These are phyloP conservation scores for Pangasius mekongensis DNA, from an alignment of 2,797 vertebrate species.

Conservation along the genomic window DNA sequence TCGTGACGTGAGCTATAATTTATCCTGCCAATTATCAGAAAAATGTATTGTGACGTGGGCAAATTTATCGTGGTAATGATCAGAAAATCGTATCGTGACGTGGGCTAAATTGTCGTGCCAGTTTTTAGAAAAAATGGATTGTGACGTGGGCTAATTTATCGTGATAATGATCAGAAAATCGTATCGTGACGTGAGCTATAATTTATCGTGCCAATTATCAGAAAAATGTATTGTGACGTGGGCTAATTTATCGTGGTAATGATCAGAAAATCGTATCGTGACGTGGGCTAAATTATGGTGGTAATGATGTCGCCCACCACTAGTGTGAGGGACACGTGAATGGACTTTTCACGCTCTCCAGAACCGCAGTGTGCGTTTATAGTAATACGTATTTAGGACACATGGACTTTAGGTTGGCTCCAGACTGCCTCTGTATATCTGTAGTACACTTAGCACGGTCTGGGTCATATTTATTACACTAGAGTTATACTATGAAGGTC, in stretches of 20 bases:
- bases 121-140: background rate
- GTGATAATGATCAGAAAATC: background rate
- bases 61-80: background rate
- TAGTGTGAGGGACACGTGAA: slow-evolving; percentile 11
- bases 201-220: background rate
- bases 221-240: background rate
- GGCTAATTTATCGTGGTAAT: background rate
- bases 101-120: background rate
- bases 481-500: slow-evolving; percentile 20
- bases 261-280: background rate
- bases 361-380: background rate
- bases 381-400: background rate
- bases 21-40: background rate
- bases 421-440: slow-evolving; percentile 12
- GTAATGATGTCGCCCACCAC: slow-evolving; percentile 16
- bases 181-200: background rate
- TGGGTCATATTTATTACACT: slow-evolving; percentile 40
- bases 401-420: slow-evolving; percentile 8
- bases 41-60: too few relatives aligned
- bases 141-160: background rate
- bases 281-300: slow-evolving; percentile 9
- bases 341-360: slow-evolving; percentile 4
- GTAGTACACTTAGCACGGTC: slow-evolving; percentile 7
- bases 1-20: background rate
- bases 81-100: background rate